Base-by-base conservation (phyloP, 2,888 invertebrate genomes). In the Camponotus fellah region DNA sequence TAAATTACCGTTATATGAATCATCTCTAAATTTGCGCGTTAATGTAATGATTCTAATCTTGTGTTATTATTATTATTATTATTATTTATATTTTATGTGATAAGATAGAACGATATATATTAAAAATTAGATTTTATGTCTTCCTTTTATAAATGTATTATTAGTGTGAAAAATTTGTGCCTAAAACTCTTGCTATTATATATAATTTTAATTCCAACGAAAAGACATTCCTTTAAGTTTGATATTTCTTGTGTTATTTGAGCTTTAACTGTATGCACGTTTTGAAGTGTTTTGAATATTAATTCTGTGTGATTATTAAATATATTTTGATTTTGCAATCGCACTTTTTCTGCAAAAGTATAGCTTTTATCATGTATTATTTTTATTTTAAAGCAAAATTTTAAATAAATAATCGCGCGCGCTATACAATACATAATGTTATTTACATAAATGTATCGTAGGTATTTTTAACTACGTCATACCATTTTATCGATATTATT, bases 251-350 rank as follows among this genome's bases (percentile, higher is more conserved):
- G 17, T 37, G 75, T 60, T 58, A 21, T 62, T 75, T 64, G 9
- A 60, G 62, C 26, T 26, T 62, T 82, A 37, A 34, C 46, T 82
- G 43, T 75, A 46, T 76, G 75, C 81, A 65, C 26, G 74, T 65
- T 65, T 82, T 72, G 56, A 82, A 75, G 26, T 49, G 8, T 71
- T 37, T 37, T 12, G 43, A 32, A 34, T 58, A 77, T n/a, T 79
- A 79, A 79, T 79, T 60, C 46, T 71, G 43, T 71, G 79, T 79
- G 34, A 79, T 79, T 21, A 21, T 79, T 79, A 69, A 34, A 58
- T 69, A 56, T 68, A 69, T 46, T 69, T 40, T 76, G 12, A 56
- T 56, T 56, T 77, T 58, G 43, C 34, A 46, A 77, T 43, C 37
- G 77, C 62, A 81, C 80, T 83, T 82, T 43, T 56, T 12, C 3